Conservation (phyloP, 1,140 invertebrate species). For the Formica exsecta region DNA sequence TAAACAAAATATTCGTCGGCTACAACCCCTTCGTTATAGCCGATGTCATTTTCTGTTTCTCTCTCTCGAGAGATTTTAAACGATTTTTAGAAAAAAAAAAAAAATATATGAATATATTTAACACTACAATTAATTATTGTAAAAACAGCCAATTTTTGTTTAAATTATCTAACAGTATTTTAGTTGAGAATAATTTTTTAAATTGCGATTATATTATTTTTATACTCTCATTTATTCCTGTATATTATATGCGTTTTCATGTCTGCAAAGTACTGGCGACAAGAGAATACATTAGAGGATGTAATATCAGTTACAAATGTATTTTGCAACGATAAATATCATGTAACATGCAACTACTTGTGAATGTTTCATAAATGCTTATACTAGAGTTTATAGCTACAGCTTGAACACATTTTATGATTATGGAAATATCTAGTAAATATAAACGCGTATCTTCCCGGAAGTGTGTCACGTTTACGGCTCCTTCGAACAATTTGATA, state of each 20-base stretch:
- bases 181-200: not conserved
- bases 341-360: slow-evolving; percentile 40
- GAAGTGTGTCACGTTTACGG: slow-evolving; percentile 9
- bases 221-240: not conserved
- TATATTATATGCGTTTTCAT: not conserved
- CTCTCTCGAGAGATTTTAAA: not conserved
- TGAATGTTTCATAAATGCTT: slow-evolving; percentile 36
- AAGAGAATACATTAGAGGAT: slow-evolving; percentile 6
- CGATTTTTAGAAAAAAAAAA: not conserved
- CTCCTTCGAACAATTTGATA: slow-evolving; percentile 4
- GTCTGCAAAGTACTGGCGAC: not conserved
- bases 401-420: slow-evolving; percentile 11
- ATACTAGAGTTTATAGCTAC: not conserved
- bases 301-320: slow-evolving; percentile 38
- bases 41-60: not conserved
- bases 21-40: slow-evolving; percentile 9
- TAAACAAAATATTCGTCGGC: slow-evolving; percentile 51
- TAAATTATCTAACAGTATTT: not conserved
- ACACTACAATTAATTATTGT: not conserved
- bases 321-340: slow-evolving; percentile 51
- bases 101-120: not conserved
- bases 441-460: slow-evolving; percentile 1
- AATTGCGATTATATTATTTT: not conserved
- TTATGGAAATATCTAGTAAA: slow-evolving; percentile 39
- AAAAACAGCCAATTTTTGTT: not conserved